Conservation (phyloP, 1,140 invertebrate genomes). For the Leptinotarsa defecta region DNA sequence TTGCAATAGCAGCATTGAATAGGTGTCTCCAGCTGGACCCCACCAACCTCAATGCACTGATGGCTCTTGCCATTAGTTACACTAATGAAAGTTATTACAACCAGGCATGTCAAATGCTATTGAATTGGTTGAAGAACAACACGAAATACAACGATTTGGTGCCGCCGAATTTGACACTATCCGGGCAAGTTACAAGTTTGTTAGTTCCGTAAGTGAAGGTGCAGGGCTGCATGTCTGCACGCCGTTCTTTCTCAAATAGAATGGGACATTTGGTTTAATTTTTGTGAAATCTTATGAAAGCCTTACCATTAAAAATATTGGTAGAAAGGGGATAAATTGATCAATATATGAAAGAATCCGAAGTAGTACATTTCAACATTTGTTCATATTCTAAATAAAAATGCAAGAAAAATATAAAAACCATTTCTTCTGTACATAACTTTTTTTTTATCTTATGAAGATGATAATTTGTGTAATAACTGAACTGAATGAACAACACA, state of each 20-base stretch:
- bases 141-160: constrained; percentile 81
- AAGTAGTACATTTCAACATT: too few species aligned
- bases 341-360: too few species aligned
- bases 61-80: constrained; percentile 90
- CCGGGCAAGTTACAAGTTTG: constrained; percentile 56
- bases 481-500: too few species aligned
- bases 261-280: constrained; percentile 4
- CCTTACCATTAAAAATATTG: too few species aligned
- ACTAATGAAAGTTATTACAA: constrained; percentile 91
- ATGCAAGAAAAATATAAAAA: too few species aligned
- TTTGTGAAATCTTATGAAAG: not conserved
- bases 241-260: constrained; percentile 15
- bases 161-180: constrained; percentile 58
- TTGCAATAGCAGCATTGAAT: constrained; percentile 87
- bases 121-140: constrained; percentile 84
- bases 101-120: constrained; percentile 73
- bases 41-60: constrained; percentile 80
- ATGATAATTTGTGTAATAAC: too few species aligned
- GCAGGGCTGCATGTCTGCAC: constrained; percentile 22
- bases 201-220: constrained; percentile 48
- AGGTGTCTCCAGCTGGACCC: constrained; percentile 84
- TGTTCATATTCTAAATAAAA: too few species aligned
- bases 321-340: too few species aligned
- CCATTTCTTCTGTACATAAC: too few species aligned
- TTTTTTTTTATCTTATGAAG: too few species aligned